Base-by-base conservation (phyloP, 2,797 vertebrate genomes). In the Coluber constrictor region DNA sequence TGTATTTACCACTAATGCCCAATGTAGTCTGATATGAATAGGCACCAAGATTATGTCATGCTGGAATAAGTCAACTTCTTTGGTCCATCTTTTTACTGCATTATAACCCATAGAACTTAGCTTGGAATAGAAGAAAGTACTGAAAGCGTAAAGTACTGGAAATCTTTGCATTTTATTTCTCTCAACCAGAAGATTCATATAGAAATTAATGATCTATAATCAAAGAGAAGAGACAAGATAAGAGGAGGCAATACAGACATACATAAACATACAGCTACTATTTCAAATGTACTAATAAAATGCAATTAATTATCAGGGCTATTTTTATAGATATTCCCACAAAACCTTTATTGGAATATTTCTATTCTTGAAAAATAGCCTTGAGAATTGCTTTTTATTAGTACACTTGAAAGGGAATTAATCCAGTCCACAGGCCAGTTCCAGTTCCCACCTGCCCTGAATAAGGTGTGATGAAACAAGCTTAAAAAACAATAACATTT, bases 171-270 rank as follows among this genome's bases (percentile, higher is more conserved):
- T 95, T 63, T 98, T 98, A 89, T 95, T 97, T 91, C 98, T 98
- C 95, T 99, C 98, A 97, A 98, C 95, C 90, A 99, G 95, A 94
- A 99, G 98, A 95, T 97, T 97, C 95, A 99, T 97, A 97, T 99
- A 99, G 98, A 99, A 99, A 97, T 99, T 99, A 89, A 99, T 98
- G 90, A 99, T 97, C 99, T 99, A 90, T 83, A 86, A 88, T 88
- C 1, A 86, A n/a, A 74, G 37, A 89, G 89, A 51, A 93, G 2
- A 90, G 2, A 5, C 1, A 3, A 94, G 83, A 93, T 8, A 56
- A 57, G 11, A 47, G 59, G 89, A 57, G 3, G 54, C 61, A 92
- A 90, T 8, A 56, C 11, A 74, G 20, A 47, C 2, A 43, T 5
- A 47, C 23, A 12, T 25, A 25, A 9, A 20, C 7, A 74, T 18